Base-by-base conservation (phyloP, 92 coral and sea anemone genomes). In the Parazoanthus darwini region DNA sequence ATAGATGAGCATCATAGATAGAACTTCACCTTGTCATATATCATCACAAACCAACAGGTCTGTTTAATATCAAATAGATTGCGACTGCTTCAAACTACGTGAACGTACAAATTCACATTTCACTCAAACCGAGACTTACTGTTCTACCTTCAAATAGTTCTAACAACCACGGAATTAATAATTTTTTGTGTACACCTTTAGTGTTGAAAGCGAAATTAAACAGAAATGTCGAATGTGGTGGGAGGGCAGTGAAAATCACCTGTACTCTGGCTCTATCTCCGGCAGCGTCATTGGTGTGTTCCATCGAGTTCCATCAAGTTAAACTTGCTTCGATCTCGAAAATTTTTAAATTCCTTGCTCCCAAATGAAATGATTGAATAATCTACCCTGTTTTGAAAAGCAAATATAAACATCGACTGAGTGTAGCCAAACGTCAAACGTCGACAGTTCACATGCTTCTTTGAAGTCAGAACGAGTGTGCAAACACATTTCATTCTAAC, bases 281-380 rank as follows among this genome's bases (percentile, higher is more conserved):
- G 13, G 11, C 79, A 46, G 79, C 77, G 26, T 84, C 46, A 36
- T 84, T 84, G 48, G 8, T 18, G 78, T 43, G 78, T 83, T 83
- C 87, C 87, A 83, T 83, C 35, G 65, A 72, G 48, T 51, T 84
- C 87, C 87, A 84, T 84, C 87, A 46, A 84, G 67, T 26, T 72
- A 22, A 84, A 71, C 66, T 54, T 71, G 35, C 79, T 84, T 25
- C n/a, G 56, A 33, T 35, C 29, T 26, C 48, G 38, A 46, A 18
- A 44, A 74, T 3, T 74, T 22, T 44, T 29, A 84, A 84, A 8
- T 26, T 29, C 42, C 36, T 3, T 33, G 7, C 75, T 71, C 26
- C n/a, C 25, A 8, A 58, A 13, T 82, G 63, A 29, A 44, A 22
- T 72, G 42, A 84, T 20, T 71, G n/a, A 70, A 15, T 50, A 33